Percentiles rank a stretch among this genome's conserved stretches.
Evolutionary conservation across 2,113 vertebrate species (phyloP).

Genomic region (Anarrhichthys ocellatus): DNA sequence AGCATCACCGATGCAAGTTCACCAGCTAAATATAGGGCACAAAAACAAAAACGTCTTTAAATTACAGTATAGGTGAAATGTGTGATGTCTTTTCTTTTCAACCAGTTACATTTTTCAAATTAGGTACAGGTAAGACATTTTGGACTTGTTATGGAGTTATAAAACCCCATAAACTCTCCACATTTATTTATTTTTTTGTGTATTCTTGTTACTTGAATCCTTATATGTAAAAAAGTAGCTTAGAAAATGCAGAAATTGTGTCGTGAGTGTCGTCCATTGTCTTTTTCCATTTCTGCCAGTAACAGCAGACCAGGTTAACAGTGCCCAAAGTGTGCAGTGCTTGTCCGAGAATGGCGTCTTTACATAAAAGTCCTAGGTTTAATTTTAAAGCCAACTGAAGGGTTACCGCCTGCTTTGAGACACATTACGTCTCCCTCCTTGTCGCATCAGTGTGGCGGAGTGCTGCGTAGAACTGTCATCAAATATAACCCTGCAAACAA

Average conservation of each 20-base stretch:
- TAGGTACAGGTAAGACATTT: not conserved
- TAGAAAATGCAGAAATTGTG: no score
- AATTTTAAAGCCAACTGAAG: not conserved
- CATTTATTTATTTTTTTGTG: not conserved
- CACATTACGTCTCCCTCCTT: slow-evolving; percentile 11
- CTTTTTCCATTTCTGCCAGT: not conserved
- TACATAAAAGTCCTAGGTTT: slow-evolving; percentile 6
- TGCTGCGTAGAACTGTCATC: slow-evolving; percentile 38
- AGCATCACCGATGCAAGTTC: no score
- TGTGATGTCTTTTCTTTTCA: not conserved
- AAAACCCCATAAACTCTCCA: not conserved
- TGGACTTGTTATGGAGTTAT: not conserved
- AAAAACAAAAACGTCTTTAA: not conserved
- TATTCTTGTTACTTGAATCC: not conserved
- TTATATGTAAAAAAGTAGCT: not conserved
- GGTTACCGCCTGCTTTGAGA: slow-evolving; percentile 14
- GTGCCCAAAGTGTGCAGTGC: not conserved
- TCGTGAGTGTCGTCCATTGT: no score
- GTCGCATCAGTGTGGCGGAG: not conserved
- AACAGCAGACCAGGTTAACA: not conserved
- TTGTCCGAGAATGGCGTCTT: not conserved
- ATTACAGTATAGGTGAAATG: not conserved
- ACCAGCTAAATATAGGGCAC: no score
- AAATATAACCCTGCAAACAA: slow-evolving; percentile 19
- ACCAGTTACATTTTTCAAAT: not conserved